Evolutionary conservation across 2,797 vertebrate species (phyloP).

Genomic region (Chaenodraco wilsoni): DNA sequence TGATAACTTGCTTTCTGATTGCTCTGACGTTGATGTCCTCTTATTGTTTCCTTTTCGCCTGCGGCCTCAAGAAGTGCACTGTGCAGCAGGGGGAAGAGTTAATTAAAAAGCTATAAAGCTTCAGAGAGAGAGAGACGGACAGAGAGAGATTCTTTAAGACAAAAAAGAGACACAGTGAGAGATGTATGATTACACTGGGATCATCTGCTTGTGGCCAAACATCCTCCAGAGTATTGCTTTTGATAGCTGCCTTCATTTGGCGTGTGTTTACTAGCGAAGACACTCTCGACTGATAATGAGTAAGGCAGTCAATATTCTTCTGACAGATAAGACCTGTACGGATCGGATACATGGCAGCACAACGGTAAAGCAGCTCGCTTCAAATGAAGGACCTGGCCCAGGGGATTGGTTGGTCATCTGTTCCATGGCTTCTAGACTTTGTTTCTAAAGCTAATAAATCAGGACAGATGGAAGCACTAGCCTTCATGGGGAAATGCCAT

Average conservation of each 20-base stretch:
- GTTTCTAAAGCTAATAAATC: constrained; percentile 68
- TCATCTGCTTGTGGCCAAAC: constrained; percentile 39
- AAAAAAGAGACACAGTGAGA: constrained; percentile 19
- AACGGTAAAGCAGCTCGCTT: constrained; percentile 24
- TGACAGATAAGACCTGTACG: constrained; percentile 50
- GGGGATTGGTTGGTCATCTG: constrained; percentile 64
- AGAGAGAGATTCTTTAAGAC: constrained; percentile 37
- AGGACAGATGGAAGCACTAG: constrained; percentile 60
- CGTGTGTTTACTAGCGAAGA: constrained; percentile 48
- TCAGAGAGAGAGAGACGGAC: constrained; percentile 20
- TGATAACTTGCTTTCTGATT: constrained; percentile 27
- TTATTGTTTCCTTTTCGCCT: constrained; percentile 24
- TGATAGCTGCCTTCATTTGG: constrained; percentile 50
- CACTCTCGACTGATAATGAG: constrained; percentile 59
- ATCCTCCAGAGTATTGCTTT: constrained; percentile 47
- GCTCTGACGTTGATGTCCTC: constrained; percentile 30
- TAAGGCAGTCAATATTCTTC: constrained; percentile 69
- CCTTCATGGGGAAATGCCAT: constrained; percentile 53
- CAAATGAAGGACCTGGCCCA: constrained; percentile 55
- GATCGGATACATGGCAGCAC: constrained; percentile 36
- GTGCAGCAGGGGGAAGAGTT: constrained; percentile 31
- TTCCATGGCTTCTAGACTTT: constrained; percentile 47
- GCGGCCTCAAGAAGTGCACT: constrained; percentile 1
- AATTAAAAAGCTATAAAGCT: constrained; percentile 71
- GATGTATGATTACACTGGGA: constrained; percentile 34